Base-by-base conservation (phyloP, 1,140 invertebrate genomes). In the Tetramorium alpestre region DNA sequence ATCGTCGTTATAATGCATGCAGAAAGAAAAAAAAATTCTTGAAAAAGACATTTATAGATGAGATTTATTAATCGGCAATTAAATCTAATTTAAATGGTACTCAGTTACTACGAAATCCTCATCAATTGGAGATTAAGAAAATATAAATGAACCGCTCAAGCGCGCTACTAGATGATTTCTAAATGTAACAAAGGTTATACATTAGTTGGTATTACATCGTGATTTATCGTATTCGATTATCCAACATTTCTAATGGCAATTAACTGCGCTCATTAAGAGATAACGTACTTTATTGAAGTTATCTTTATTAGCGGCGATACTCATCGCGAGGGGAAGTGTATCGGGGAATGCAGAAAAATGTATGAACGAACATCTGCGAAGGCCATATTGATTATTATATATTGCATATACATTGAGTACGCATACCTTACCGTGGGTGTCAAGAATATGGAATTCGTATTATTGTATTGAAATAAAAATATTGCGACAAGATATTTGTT, bases 211-310 rank as follows among this genome's bases (percentile, higher is more conserved):
- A 33, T 49, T 60, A 6, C 18, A 49, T 13, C 18, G 13, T 47
- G 41, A 75, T 75, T 84, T 73, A 84, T 84, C 44, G 54, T 18
- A 84, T 49, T 60, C 56, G 56, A 84, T 84, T 75, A 75, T 38
- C 80, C 41, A 73, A 62, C 64, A 7, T 70, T 44, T 56, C 69
- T 75, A 60, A 84, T 73, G 56, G 67, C 49, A 84, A 84, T 84
- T 84, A 84, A 84, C 54, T 44, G 54, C 13, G 80, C 28, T 84
- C 69, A 75, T 84, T 84, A 62, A 60, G 80, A 75, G 67, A 73
- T 84, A 73, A 60, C 69, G 54, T 84, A 84, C 25, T 84, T 75
- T 75, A 84, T 75, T 75, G 38, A 72, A 49, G 54, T 84, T 47
- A 60, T 75, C 80, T 84, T 84, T 84, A 84, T 84, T 73, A 84